phyloP scores from a whole-genome alignment of 35 echinoderm and acorn worm genomes.

The Ophiothrix spiculata region DNA sequence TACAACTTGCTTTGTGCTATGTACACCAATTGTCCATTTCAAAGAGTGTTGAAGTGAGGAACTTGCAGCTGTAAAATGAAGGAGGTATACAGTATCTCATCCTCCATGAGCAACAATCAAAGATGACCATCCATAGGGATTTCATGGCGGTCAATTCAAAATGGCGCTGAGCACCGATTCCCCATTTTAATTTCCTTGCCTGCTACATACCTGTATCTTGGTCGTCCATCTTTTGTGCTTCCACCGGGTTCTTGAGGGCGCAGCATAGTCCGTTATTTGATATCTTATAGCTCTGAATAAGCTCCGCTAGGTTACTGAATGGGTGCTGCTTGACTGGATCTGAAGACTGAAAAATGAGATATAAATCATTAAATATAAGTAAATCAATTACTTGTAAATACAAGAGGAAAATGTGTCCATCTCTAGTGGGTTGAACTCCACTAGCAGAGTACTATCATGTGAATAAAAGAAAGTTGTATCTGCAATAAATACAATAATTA shows the following conservation, averaged over 20 bases:
- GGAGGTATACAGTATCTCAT: too few relatives aligned
- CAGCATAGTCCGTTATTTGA: constrained; percentile 90
- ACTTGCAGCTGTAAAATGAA: too few relatives aligned
- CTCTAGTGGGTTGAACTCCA: neutral
- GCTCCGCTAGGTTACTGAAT: constrained; percentile 84
- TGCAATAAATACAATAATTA: neutral
- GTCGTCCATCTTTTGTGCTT: constrained; percentile 53
- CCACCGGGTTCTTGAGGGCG: constrained; percentile 64
- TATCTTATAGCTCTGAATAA: constrained; percentile 75
- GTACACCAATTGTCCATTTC: too few relatives aligned
- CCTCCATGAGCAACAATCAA: too few relatives aligned
- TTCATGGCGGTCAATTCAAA: too few relatives aligned
- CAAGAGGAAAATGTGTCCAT: neutral
- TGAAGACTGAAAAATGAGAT: constrained; percentile 22
- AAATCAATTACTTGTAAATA: neutral
- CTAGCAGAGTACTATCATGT: too few relatives aligned
- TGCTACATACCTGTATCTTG: constrained; percentile 49
- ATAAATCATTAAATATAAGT: neutral
- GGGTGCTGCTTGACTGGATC: constrained; percentile 66
- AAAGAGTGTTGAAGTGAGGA: too few relatives aligned
- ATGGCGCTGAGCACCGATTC: too few relatives aligned
- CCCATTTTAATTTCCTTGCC: too few relatives aligned
- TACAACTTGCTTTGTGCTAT: too few relatives aligned
- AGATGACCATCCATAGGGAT: too few relatives aligned
- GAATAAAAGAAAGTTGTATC: too few relatives aligned